These are phyloP conservation scores for Darevskia mixta DNA, from an alignment of 2,797 vertebrate species.

Conservation along the genomic window DNA sequence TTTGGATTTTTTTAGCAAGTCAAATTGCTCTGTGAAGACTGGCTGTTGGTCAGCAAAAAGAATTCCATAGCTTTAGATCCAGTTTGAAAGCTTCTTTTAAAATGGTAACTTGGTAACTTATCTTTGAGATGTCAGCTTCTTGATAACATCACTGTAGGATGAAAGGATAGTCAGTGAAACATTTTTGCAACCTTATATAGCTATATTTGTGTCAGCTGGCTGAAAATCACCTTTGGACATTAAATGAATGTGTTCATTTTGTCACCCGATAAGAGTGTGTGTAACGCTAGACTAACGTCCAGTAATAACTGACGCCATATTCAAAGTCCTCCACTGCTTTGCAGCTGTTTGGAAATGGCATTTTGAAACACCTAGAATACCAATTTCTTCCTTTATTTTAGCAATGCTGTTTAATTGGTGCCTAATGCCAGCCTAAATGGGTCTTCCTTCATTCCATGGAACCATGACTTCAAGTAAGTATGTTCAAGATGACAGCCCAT, in stretches of 20 bases:
- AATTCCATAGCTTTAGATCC: conserved; percentile 38
- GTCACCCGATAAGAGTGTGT: background rate
- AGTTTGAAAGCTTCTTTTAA: background rate
- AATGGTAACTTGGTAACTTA: background rate
- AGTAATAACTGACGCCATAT: conserved; percentile 14
- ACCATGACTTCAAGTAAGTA: conserved; percentile 7
- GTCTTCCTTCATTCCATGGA: background rate
- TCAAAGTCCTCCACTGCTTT: background rate
- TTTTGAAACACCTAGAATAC: background rate
- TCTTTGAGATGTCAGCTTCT: background rate
- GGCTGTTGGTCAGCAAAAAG: conserved; percentile 46
- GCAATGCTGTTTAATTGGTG: background rate
- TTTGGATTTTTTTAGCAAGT: conserved; percentile 43
- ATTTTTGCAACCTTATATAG: conserved; percentile 15
- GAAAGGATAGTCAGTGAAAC: conserved; percentile 9
- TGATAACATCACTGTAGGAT: conserved; percentile 39
- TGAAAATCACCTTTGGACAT: background rate
- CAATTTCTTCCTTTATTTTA: conserved; percentile 4
- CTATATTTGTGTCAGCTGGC: background rate
- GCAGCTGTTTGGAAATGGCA: background rate
- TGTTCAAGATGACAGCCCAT: background rate
- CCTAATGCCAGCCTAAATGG: background rate
- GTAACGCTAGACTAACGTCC: background rate
- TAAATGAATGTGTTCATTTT: background rate
- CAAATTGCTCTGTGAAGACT: conserved; percentile 40